Conservation (phyloP, 1,140 invertebrate genomes). For the Parapsyche elsis region DNA sequence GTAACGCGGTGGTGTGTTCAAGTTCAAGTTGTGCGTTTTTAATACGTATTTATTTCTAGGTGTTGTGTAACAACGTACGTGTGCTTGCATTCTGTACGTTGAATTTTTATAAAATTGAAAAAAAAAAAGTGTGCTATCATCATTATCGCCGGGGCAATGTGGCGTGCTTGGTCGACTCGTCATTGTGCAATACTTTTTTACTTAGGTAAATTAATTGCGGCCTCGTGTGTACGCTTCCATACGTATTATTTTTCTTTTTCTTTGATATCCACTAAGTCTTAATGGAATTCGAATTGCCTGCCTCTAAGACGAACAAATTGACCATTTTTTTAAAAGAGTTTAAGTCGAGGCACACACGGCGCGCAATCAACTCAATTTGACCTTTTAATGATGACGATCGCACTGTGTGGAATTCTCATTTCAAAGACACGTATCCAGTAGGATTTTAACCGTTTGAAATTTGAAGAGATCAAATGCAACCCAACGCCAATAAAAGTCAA, state of each 20-base stretch:
- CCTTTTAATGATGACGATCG: not conserved
- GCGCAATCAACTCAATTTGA: not conserved
- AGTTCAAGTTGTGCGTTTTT: not conserved
- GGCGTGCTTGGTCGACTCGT: conserved; percentile 24
- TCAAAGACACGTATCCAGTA: not conserved
- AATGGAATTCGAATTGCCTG: conserved; percentile 53
- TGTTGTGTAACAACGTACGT: not conserved
- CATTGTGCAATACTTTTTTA: conserved; percentile 48
- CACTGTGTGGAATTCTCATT: not conserved
- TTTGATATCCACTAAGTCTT: conserved; percentile 43
- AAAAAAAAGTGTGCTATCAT: not conserved
- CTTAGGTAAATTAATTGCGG: conserved; percentile 50
- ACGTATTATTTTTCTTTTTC: conserved; percentile 8
- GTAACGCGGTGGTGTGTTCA: not conserved
- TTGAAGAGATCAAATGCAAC: not conserved
- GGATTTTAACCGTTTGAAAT: not conserved
- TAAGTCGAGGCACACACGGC: not conserved
- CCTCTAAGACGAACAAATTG: conserved; percentile 39
- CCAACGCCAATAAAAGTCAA: too few relatives aligned
- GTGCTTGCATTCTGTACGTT: not conserved
- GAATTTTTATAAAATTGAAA: not conserved
- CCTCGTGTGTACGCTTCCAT: conserved; percentile 45
- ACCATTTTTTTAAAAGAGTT: conserved; percentile 21
- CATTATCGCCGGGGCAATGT: conserved; percentile 9
- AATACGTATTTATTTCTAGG: too few relatives aligned